Conservation (phyloP, 2,797 vertebrate species). For the Neopelma chrysocephalum region DNA sequence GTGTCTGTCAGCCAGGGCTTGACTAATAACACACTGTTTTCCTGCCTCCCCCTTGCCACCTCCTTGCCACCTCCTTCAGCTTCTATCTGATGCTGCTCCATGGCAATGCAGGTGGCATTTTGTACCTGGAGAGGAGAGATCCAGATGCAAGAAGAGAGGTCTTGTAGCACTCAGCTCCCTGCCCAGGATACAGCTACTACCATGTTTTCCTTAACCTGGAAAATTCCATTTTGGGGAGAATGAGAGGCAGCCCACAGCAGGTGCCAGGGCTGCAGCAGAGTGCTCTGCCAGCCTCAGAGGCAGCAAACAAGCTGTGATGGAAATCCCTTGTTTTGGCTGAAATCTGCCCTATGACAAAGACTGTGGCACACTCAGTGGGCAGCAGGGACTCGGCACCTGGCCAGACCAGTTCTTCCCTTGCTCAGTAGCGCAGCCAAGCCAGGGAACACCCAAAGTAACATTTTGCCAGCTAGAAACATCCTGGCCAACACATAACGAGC, state of each 20-base stretch:
- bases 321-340: not conserved
- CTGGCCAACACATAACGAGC: not conserved
- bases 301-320: not conserved
- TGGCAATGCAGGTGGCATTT: not conserved
- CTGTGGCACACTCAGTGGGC: rapidly evolving
- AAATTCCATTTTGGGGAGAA: not conserved
- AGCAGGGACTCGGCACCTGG: rapidly evolving
- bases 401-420: not conserved
- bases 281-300: not conserved
- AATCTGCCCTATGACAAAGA: not conserved
- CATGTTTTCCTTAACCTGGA: not conserved
- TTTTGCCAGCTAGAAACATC: not conserved
- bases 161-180: not conserved
- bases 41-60: not conserved
- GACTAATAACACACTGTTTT: not conserved
- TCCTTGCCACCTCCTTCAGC: not conserved
- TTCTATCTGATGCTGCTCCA: not conserved
- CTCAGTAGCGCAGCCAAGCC: not conserved
- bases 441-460: not conserved
- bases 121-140: not conserved
- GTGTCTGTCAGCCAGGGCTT: not conserved
- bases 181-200: not conserved
- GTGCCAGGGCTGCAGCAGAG: not conserved
- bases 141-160: not conserved
- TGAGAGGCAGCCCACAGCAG: not conserved